Evolutionary conservation across 2,888 invertebrate species (phyloP).

Genomic region (Anaspis maculata): DNA sequence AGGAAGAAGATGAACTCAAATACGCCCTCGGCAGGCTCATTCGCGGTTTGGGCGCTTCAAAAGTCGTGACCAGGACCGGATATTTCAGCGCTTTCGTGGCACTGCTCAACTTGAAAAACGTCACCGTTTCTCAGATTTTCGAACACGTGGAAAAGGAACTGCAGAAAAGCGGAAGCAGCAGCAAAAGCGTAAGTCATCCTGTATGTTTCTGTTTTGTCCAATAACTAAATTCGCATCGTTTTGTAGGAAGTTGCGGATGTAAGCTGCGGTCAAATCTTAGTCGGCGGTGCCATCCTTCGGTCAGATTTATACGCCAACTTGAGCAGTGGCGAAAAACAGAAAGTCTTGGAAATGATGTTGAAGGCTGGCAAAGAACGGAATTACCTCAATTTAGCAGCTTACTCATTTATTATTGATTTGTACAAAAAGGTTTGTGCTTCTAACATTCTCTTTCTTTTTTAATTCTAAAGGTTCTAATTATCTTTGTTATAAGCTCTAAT

Average conservation of each 20-base stretch:
- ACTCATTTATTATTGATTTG: slow-evolving; percentile 54
- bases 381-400: slow-evolving; percentile 53
- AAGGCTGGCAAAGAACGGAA: slow-evolving; percentile 53
- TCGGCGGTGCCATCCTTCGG: slow-evolving; percentile 61
- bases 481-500: too few species aligned
- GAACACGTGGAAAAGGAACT: slow-evolving; percentile 56
- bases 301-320: slow-evolving; percentile 51
- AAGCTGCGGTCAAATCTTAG: slow-evolving; percentile 60
- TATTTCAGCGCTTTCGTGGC: slow-evolving; percentile 62
- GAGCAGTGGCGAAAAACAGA: slow-evolving; percentile 44
- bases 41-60: slow-evolving; percentile 63
- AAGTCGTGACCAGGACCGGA: slow-evolving; percentile 55
- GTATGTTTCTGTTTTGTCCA: too few species aligned
- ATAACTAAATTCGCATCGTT: too few species aligned
- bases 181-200: slow-evolving; percentile 56
- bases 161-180: slow-evolving; percentile 50
- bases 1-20: slow-evolving; percentile 55
- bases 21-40: slow-evolving; percentile 63
- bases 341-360: slow-evolving; percentile 43
- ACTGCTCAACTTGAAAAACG: slow-evolving; percentile 46
- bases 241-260: slow-evolving; percentile 67
- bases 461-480: too few species aligned
- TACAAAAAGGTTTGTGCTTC: slow-evolving; percentile 44
- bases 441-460: slow-evolving; percentile 1
- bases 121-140: slow-evolving; percentile 48